Base-by-base conservation (phyloP, 2,113 vertebrate species). In the Mugil cephalus region DNA sequence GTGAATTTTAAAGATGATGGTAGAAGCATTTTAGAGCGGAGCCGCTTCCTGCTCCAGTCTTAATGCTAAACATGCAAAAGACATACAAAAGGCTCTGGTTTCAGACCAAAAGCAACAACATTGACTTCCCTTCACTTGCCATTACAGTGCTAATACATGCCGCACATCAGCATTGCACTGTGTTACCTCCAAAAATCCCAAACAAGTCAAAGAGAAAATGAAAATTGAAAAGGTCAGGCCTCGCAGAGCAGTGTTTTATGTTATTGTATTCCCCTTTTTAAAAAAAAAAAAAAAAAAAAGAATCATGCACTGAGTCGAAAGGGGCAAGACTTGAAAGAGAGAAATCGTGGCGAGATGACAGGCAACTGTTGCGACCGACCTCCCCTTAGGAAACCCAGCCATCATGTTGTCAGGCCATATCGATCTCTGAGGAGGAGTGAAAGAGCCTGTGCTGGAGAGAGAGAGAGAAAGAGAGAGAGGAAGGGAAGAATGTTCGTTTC, bases 401-500 rank as follows among this genome's bases (percentile, higher is more conserved):
- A 87, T 88, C 88, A 89, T 86, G 69, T 77, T 87, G 88, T 90
- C 89, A 90, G 83, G 70, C 65, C 65, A 43, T 81, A 90, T 91
- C 39, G 86, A 91, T 92, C 83, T 43, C 36, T 43, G 80, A 64
- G 82, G 75, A 74, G 47, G 79, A 85, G 69, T 48, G 69, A 84
- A 82, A 76, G 50, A 89, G 48, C 30, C 60, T 70, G 69, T 40
- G 58, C 62, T 10, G 38, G 74, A 67, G 21, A 62, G 46, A 48
- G 52, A 14, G n/a, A 45, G 56, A 66, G 71, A 24, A 39, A 53
- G 50, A 38, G 62, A 79, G 60, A 34, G 14, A 17, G 39, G 72
- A 45, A 40, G 65, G 74, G 62, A 80, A 48, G 61, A 75, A 70
- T 67, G 63, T 69, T 55, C 46, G 0, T 83, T 84, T 83, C 77